phyloP scores from a whole-genome alignment of 2,797 vertebrate species.

The Lacerta viridis region DNA sequence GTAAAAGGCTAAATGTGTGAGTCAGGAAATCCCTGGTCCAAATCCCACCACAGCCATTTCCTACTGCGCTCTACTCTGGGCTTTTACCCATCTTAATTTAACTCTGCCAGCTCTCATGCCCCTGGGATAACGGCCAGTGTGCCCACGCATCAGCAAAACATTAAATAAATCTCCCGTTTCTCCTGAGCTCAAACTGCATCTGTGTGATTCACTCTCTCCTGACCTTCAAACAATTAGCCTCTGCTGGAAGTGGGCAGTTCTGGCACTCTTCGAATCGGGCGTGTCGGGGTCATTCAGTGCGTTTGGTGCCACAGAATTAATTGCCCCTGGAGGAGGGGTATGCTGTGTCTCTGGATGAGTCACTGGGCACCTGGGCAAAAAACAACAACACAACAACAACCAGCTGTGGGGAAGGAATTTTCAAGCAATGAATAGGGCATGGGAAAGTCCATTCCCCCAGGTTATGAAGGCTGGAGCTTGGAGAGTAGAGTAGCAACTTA shows the following conservation, averaged over 20 bases:
- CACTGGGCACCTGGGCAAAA: background rate
- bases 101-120: background rate
- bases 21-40: background rate
- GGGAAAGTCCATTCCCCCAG: too few relatives aligned
- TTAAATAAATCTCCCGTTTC: background rate
- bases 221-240: background rate
- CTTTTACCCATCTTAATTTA: background rate
- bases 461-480: too few relatives aligned
- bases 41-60: background rate
- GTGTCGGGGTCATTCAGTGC: background rate
- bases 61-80: background rate
- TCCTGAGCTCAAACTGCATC: background rate
- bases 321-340: background rate
- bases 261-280: background rate
- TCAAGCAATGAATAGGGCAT: too few relatives aligned
- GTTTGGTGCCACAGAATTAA: background rate
- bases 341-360: background rate
- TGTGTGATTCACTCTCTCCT: background rate
- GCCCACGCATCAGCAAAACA: background rate
- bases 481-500: too few relatives aligned
- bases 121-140: too few relatives aligned
- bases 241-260: background rate
- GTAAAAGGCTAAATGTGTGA: background rate
- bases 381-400: too few relatives aligned
- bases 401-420: too few relatives aligned